Percentiles rank a stretch among this genome's conserved stretches.
Evolutionary conservation across 2,888 invertebrate species (phyloP).

Genomic region (Didymodactylos carnosus): DNA sequence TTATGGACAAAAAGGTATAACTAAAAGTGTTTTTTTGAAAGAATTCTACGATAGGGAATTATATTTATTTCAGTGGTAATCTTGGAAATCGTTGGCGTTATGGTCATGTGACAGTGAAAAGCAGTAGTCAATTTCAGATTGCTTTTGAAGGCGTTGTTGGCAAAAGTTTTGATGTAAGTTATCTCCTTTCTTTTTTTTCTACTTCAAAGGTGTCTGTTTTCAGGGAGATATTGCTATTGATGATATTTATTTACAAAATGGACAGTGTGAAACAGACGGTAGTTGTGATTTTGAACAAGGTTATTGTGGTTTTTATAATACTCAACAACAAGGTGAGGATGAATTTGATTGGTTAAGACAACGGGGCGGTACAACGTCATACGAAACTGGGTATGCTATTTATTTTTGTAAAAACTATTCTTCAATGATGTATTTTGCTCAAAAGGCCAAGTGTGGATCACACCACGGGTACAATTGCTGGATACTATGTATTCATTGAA

Average conservation of each 20-base stretch:
- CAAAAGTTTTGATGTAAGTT: not conserved
- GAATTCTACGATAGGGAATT: not conserved
- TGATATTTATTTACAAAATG: constrained; percentile 21
- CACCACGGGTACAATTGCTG: constrained; percentile 16
- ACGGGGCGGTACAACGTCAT: not conserved
- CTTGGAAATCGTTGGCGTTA: constrained; percentile 14
- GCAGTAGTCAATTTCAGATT: not conserved
- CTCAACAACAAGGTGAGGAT: constrained; percentile 22
- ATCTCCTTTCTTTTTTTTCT: not conserved
- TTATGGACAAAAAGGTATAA: not conserved
- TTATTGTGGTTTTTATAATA: constrained; percentile 23
- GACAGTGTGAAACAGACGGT: constrained; percentile 18
- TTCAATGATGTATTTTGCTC: no score
- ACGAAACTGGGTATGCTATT: not conserved
- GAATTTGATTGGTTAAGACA: constrained; percentile 13
- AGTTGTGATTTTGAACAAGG: constrained; percentile 23
- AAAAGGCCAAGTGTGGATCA: constrained; percentile 14
- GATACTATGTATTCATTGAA: constrained; percentile 16
- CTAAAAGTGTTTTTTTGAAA: no score
- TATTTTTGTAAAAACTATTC: not conserved
- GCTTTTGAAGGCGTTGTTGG: not conserved
- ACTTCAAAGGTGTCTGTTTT: no score
- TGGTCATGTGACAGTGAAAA: constrained; percentile 8
- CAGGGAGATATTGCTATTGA: constrained; percentile 26
- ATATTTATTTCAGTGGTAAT: constrained; percentile 2